A percentile compares a stretch with the other conserved stretches of the same genome.
Evolutionary conservation across 2,888 invertebrate genomes (phyloP).

Genomic region (Hirtodrosophila confusa): DNA sequence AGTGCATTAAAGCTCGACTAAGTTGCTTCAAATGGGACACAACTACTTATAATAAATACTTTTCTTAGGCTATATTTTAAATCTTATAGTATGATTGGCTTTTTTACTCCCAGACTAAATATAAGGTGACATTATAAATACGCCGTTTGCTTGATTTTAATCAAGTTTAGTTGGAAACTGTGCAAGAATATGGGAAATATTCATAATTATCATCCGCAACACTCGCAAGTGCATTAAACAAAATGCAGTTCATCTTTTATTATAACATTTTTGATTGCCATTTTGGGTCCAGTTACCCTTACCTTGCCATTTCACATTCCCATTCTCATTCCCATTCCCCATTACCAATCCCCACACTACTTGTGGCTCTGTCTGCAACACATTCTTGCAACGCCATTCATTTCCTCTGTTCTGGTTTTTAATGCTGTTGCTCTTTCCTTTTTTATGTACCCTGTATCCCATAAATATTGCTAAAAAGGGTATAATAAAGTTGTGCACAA

Average conservation of each 20-base stretch:
- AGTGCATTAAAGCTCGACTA: background rate
- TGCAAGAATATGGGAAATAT: too few species aligned
- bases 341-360: slow-evolving; percentile 3
- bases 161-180: too few species aligned
- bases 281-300: slow-evolving; percentile 27
- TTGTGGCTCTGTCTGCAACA: slow-evolving; percentile 34
- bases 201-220: background rate
- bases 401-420: slow-evolving; percentile 48
- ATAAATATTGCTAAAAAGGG: too few species aligned
- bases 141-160: too few species aligned
- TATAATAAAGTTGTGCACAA: too few species aligned
- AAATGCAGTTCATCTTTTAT: slow-evolving; percentile 21
- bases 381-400: slow-evolving; percentile 70
- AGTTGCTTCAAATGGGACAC: too few species aligned
- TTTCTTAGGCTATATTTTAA: too few species aligned
- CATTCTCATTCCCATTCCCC: background rate
- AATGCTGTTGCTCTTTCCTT: slow-evolving; percentile 17
- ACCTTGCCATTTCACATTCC: background rate
- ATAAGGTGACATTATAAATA: too few species aligned
- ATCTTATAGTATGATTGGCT: too few species aligned
- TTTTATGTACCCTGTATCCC: background rate
- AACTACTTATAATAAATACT: too few species aligned
- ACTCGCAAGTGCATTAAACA: background rate
- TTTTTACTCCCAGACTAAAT: too few species aligned
- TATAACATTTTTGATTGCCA: slow-evolving; percentile 44